Evolutionary conservation across 2,888 invertebrate genomes (phyloP), one percentile per base, ranked within the genome.

Genomic region (Dolichomitus sp.): DNA sequence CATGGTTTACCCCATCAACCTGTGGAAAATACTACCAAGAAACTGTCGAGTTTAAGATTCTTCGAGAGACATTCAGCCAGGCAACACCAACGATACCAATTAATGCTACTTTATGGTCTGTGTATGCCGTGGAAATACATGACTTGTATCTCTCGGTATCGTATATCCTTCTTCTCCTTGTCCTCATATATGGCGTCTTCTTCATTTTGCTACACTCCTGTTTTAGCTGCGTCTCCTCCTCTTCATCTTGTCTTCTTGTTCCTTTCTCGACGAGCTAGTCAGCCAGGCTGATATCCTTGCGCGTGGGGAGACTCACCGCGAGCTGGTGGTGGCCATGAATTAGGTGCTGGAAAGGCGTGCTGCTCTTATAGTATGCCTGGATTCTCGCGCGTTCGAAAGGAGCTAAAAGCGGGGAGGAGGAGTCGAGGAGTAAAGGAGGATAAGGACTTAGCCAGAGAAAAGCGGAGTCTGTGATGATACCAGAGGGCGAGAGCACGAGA

Each of bases 251-350:
- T 45, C 14, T 52, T n/a, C 33, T n/a, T 17, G 23, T 68, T 59
- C 27, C 48, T 61, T 69, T 37, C 72, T 73, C 61, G 70, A 66
- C 74, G 68, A 68, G 74, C 69, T 78, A 66, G 79, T 79, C 79
- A 75, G 72, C 17, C 80, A 54, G 52, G 45, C 50, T 61, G 72
- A 80, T 80, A 73, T 83, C 76, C 83, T 79, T 63, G 54, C 17
- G 50, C 66, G 57, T 59, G 50, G 66, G 80, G 76, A 76, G 80
- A 72, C 61, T 48, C 27, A 27, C 48, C 23, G 33, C 59, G 42
- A 48, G 63, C 52, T 17, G 61, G 37, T 33, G 57, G 50, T 61
- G 80, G 73, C 75, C 84, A 84, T 84, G 84, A 84, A 83, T 84
- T 84, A 83, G 80, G 63, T 82, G 82, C 48, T 68, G 72, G 65